Evolutionary conservation across 2,797 vertebrate genomes (phyloP).

Genomic region (Anolis apletophallus): DNA sequence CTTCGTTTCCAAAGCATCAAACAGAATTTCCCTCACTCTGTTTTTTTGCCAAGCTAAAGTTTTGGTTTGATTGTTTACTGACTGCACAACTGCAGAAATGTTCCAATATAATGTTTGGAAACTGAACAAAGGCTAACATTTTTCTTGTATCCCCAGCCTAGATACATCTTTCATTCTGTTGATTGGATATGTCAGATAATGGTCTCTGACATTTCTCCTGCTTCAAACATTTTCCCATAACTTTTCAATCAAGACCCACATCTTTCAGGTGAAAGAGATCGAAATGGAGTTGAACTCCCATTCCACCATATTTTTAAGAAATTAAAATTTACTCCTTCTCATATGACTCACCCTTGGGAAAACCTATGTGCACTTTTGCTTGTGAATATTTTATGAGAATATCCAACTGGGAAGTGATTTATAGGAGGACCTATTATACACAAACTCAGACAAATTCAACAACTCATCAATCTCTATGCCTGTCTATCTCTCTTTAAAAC

Average conservation of each 20-base stretch:
- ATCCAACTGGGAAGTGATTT: slow-evolving; percentile 38
- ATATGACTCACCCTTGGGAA: slow-evolving; percentile 31
- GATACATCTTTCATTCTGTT: slow-evolving; percentile 5
- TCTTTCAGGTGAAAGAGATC: slow-evolving; percentile 11
- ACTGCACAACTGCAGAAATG: background rate
- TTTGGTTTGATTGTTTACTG: slow-evolving; percentile 4
- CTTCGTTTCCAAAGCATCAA: slow-evolving; percentile 30
- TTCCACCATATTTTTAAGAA: slow-evolving; percentile 11
- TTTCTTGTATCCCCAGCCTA: background rate
- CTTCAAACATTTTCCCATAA: slow-evolving; percentile 17
- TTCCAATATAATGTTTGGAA: background rate
- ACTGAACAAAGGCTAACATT: background rate
- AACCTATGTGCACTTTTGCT: slow-evolving; percentile 21
- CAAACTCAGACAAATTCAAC: slow-evolving; percentile 19
- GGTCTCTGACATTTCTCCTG: slow-evolving; percentile 5
- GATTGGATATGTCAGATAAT: background rate
- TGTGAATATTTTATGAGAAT: slow-evolving; percentile 20
- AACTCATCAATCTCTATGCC: background rate
- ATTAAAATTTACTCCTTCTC: slow-evolving; percentile 39
- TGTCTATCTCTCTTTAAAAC: background rate
- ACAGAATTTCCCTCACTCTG: background rate
- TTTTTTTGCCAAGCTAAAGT: background rate
- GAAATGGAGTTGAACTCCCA: background rate
- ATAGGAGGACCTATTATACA: slow-evolving; percentile 31
- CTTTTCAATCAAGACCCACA: slow-evolving; percentile 15